Evolutionary conservation across 2,797 vertebrate genomes (phyloP).

Genomic region (Antrozous pallidus): DNA sequence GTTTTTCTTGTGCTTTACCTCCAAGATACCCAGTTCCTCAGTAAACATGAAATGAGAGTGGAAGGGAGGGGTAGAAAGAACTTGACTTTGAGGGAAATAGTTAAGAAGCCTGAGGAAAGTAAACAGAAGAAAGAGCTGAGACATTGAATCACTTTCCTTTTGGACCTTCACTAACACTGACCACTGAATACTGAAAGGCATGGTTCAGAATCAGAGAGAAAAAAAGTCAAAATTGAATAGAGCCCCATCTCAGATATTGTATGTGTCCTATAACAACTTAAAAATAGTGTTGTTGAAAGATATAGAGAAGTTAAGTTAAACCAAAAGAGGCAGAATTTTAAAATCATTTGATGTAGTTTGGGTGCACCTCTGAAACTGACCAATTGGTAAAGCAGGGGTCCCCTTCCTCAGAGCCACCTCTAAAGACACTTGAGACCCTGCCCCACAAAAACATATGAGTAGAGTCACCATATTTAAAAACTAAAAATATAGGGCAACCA

Average conservation of each 20-base stretch:
- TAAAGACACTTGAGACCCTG: background rate
- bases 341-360: background rate
- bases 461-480: background rate
- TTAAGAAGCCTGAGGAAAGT: conserved; percentile 18
- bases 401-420: background rate
- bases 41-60: background rate
- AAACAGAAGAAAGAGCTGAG: background rate
- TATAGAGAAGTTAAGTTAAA: background rate
- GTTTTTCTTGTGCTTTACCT: background rate
- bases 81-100: background rate
- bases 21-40: background rate
- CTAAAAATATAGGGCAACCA: background rate
- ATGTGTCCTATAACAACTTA: background rate
- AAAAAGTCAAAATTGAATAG: background rate
- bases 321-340: background rate
- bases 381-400: background rate
- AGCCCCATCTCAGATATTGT: background rate
- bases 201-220: background rate
- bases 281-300: background rate
- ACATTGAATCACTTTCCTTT: background rate
- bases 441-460: background rate
- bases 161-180: background rate
- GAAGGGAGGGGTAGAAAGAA: background rate
- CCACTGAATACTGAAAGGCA: background rate
- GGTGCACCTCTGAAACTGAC: background rate